Evolutionary conservation across 2,888 invertebrate genomes (phyloP).

Genomic region (Ophraella communa): DNA sequence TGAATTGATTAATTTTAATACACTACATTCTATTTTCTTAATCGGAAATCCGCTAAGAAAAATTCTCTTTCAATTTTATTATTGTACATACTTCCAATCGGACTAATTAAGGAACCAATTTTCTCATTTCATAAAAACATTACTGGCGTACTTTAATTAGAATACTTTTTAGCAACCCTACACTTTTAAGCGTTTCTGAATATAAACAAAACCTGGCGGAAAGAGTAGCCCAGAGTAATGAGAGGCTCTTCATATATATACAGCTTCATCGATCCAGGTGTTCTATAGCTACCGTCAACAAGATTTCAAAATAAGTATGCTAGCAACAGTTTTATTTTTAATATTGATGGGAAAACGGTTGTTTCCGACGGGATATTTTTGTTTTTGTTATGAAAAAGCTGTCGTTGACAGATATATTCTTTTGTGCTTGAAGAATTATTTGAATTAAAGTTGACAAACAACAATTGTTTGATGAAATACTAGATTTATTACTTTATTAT

Average conservation of each 20-base stretch:
- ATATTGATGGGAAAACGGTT: slow-evolving; percentile 5
- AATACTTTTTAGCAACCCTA: not conserved
- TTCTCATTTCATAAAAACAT: not conserved
- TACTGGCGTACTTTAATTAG: not conserved
- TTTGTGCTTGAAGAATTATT: not conserved
- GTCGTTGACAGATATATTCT: not conserved
- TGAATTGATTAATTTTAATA: too few species aligned
- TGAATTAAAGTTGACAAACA: not conserved
- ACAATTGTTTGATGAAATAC: not conserved
- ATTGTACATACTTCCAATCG: too few species aligned
- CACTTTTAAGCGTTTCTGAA: not conserved
- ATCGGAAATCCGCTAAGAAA: too few species aligned
- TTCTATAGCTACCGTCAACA: slow-evolving; percentile 1
- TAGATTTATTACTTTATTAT: not conserved
- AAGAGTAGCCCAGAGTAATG: slow-evolving; percentile 4
- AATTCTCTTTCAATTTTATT: too few species aligned
- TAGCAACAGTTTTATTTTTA: slow-evolving; percentile 10
- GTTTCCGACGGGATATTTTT: not conserved
- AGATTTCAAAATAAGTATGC: not conserved
- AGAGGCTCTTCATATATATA: slow-evolving; percentile 6
- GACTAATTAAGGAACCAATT: too few species aligned
- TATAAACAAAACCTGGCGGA: slow-evolving; percentile 6
- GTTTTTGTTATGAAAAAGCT: slow-evolving; percentile 5
- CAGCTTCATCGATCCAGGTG: slow-evolving; percentile 15
- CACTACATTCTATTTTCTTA: too few species aligned